A percentile compares a stretch with the other conserved stretches of the same genome.
phyloP scores from a whole-genome alignment of 2,888 invertebrate genomes.

The Formica aserva region DNA sequence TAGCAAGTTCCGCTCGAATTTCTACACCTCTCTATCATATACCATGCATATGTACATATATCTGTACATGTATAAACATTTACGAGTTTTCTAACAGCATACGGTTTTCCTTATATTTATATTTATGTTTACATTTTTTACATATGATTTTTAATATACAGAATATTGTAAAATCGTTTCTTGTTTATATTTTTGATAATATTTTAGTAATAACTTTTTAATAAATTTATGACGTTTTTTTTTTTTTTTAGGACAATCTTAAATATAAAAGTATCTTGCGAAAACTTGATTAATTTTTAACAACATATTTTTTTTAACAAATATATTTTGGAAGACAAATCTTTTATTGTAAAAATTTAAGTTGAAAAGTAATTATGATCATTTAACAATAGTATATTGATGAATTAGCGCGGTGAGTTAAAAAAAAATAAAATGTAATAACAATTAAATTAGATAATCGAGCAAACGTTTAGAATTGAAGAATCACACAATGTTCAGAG shows the following conservation, averaged over 20 bases:
- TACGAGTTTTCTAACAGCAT: not conserved
- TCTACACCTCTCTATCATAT: not conserved
- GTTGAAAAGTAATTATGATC: not conserved
- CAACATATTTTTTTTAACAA: not conserved
- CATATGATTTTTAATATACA: not conserved
- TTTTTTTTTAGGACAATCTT: not conserved
- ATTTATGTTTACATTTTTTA: not conserved
- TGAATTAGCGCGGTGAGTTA: not conserved
- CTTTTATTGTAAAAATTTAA: not conserved
- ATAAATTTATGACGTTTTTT: not conserved
- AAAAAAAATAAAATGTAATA: not conserved
- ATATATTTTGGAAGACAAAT: not conserved
- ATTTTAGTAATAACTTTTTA: not conserved
- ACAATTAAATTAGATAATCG: not conserved
- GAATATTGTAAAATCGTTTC: not conserved
- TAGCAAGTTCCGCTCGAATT: not conserved
- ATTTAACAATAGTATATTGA: not conserved
- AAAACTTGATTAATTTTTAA: not conserved
- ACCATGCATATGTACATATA: slow-evolving; percentile 2
- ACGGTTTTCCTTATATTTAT: not conserved
- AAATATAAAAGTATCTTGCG: not conserved
- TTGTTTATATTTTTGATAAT: not conserved
- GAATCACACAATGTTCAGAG: not conserved
- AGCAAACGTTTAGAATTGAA: not conserved
- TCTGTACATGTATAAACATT: slow-evolving; percentile 25